Base-by-base conservation (phyloP, 2,113 vertebrate species). In the Rhinopomastus cyanomelas region DNA sequence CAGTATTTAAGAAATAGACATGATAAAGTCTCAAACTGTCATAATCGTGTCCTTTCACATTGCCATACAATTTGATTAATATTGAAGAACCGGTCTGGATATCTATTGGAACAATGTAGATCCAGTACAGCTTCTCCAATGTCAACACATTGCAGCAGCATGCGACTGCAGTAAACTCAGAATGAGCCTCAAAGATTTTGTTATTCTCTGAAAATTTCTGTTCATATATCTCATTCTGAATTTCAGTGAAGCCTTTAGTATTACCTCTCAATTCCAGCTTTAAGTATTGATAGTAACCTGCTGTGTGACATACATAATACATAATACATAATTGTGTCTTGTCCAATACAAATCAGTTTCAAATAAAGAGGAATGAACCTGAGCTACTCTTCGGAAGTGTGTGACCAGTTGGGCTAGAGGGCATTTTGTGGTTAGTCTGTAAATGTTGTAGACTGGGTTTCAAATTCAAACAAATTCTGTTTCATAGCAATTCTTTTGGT, bases 221-320 rank as follows among this genome's bases (percentile, higher is more conserved):
- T 12, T 89, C 65, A 81, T 92, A 91, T 91, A 46, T 30, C 34
- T 94, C 72, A 65, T 68, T 89, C 61, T 51, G 88, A 95, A 94
- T 94, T 92, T 89, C 65, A 91, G 12, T 89, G 53, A 89, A 84
- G 65, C 68, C 44, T 60, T 74, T 26, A 65, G 53, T 36, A 84
- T 72, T 75, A 74, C 75, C 73, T 91, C 73, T 91, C 57, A 78
- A 36, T 89, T 92, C 80, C 80, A 81, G 51, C 86, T 84, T 91
- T 86, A 85, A 84, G 85, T 78, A 81, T 64, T 78, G 79, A 67
- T 72, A 82, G 34, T 44, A 82, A 78, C 72, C 64, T 91, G 61
- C 81, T 81, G 55, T 53, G 57, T 73, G 51, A 76, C 51, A 72
- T 46, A 42, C 36, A n/a, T 30, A 55, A 75, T 44, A 88, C n/a